Conservation (phyloP, 1,140 invertebrate genomes). For the Stenopsyche tienmushanensis region DNA sequence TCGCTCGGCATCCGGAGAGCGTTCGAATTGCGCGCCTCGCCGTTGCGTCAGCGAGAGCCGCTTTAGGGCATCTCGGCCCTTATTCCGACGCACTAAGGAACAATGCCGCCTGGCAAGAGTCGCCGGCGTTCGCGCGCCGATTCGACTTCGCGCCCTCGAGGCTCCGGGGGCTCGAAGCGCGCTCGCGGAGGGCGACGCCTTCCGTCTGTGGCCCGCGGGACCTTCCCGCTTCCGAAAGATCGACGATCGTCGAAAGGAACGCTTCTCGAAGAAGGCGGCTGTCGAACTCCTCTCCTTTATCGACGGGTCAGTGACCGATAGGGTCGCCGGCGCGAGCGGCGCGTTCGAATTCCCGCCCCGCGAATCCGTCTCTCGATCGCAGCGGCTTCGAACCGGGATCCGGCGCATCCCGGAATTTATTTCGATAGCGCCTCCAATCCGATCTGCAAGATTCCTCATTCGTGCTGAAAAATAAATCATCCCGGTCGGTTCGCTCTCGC, state of each 20-base stretch:
- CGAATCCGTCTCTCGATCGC: background rate
- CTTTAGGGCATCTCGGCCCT: background rate
- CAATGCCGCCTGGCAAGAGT: conserved; percentile 5
- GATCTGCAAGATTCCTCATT: background rate
- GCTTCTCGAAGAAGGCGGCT: background rate
- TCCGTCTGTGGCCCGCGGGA: background rate
- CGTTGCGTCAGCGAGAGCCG: background rate
- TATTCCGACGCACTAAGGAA: background rate
- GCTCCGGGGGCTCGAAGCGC: conserved; percentile 3
- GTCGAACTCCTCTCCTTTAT: background rate
- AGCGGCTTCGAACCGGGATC: background rate
- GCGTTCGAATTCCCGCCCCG: background rate
- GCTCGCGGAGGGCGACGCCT: background rate
- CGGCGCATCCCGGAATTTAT: background rate
- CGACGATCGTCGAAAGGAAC: too few species aligned
- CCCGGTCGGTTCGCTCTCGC: background rate
- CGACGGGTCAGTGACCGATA: background rate
- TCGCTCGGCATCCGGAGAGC: background rate
- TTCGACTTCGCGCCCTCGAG: too few species aligned
- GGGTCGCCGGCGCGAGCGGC: background rate
- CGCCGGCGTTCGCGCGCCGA: background rate
- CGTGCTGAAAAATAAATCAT: background rate
- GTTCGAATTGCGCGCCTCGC: background rate
- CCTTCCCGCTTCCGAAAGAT: too few species aligned
- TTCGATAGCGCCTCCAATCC: too few species aligned